Base-by-base conservation (phyloP, 2,113 vertebrate species). In the Oreochromis niloticus region DNA sequence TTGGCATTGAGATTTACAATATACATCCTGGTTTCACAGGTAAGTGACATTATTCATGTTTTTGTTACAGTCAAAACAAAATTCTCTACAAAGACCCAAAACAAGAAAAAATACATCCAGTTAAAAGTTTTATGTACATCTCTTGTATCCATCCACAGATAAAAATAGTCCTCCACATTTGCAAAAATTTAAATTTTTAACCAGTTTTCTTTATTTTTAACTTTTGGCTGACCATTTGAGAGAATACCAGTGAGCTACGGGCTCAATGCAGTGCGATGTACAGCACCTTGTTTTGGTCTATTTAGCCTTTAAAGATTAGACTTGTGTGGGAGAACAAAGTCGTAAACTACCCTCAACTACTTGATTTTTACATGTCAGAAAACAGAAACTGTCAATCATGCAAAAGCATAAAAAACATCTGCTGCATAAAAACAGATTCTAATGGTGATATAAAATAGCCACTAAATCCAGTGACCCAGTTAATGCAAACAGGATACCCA, bases 121-220 rank as follows among this genome's bases (percentile, higher is more conserved):
- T 71, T 71, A 36, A 63, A 63, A 19, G 30, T 36, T 63, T 63
- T 11, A 63, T 39, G 61, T 66, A 66, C 17, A 66, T 66, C 39
- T 46, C 41, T 27, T 19, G 14, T 19, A 71, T 43, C 7, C 66
- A 43, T 43, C 7, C 34, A 14, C 66, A 71, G 66, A 9, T 3
- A 6, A 46, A 68, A 43, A 19, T 27, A 46, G 39, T 48, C 14
- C 24, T 46, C n/a, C 1, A 24, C 63, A 0, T 27, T 30, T 30
- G 24, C 6, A 46, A 43, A 1, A 14, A 4, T 12, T 9, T 0
- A 0, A 0, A 1, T 2, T 46, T 73, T 7, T 73, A 24, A 46
- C 5, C n/a, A 41, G 36, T 43, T 71, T 68, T 39, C 6, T 22
- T 71, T 43, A 71, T 43, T 43, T 71, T 14, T 71, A 24, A 27